Conservation (phyloP, 37 sponge, comb jelly and placozoan genomes). For the Haliclona indistincta region DNA sequence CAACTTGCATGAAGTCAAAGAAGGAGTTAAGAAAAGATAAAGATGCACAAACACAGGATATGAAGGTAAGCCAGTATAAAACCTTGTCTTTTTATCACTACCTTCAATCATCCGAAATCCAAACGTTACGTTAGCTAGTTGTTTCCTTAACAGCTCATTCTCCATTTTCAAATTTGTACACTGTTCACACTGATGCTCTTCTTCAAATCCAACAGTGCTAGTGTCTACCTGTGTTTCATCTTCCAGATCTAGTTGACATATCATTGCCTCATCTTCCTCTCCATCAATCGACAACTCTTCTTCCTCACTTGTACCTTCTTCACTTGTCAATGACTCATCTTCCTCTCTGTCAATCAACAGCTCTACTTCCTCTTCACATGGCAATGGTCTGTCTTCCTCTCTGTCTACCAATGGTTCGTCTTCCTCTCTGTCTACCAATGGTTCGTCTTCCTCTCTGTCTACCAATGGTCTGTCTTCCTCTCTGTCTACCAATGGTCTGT, state of each 20-base stretch:
- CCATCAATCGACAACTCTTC: neutral
- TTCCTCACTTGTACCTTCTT: too few species aligned
- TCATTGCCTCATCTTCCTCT: neutral
- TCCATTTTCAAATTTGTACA: neutral
- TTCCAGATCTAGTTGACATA: neutral
- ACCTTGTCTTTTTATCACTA: neutral
- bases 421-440: neutral
- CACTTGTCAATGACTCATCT: neutral
- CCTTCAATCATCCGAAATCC: neutral
- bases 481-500: neutral
- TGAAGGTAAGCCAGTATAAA: conserved; percentile 27
- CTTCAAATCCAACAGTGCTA: neutral
- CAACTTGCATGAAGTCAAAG: neutral
- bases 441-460: neutral
- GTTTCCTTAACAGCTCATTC: neutral
- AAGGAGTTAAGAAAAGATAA: neutral
- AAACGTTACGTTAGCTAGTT: neutral
- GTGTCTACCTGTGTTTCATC: neutral
- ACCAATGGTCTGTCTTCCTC: neutral
- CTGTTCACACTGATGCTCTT: neutral
- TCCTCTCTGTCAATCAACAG: neutral
- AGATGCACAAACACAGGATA: neutral
- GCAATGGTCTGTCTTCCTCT: neutral
- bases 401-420: neutral
- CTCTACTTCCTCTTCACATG: neutral